Base-by-base conservation (phyloP, 2,888 invertebrate species). In the Drosophila cracens region DNA sequence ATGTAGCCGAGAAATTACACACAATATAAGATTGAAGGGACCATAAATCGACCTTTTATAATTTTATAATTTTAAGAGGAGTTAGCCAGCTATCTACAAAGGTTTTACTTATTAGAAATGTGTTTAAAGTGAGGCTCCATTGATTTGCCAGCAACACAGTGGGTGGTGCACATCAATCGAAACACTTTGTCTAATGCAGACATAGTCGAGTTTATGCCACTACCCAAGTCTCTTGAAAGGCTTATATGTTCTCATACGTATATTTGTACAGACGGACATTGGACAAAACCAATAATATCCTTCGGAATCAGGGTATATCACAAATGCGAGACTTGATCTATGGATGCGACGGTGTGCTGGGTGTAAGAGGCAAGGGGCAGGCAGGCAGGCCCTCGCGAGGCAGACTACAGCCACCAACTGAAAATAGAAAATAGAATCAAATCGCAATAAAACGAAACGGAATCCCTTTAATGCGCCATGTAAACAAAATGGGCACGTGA, bases 401-500 rank as follows among this genome's bases (percentile, higher is more conserved):
- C 57, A 56, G 60, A 54, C 64, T 16, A 64, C 48, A 61, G 71
- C 68, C 61, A 76, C 74, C 80, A 79, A 82, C 49, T 40, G 51
- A 63, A 29, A 51, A 27, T 13, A 64, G 80, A 81, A 88, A 87
- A 88, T 79, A 79, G 83, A 88, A 90, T 88, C 83, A 85, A 87
- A 87, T 79, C 71, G 82, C 81, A 84, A 86, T 83, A 83, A 81
- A 82, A 88, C 81, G 78, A 85, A 89, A 87, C 80, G 81, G 83
- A 91, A 91, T 91, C 90, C 88, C 65, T 82, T 87, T 90, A 92
- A 91, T 91, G 90, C 87, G 82, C 71, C 84, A 86, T 88, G 90
- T 91, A 92, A 92, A 92, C 91, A 92, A 91, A 87, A 82, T 79
- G 80, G 67, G 84, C 92, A 92, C 92, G 92, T 92, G 92, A 90